Base-by-base conservation (phyloP, 1,140 invertebrate species). In the Panagrolaimus sp. region DNA sequence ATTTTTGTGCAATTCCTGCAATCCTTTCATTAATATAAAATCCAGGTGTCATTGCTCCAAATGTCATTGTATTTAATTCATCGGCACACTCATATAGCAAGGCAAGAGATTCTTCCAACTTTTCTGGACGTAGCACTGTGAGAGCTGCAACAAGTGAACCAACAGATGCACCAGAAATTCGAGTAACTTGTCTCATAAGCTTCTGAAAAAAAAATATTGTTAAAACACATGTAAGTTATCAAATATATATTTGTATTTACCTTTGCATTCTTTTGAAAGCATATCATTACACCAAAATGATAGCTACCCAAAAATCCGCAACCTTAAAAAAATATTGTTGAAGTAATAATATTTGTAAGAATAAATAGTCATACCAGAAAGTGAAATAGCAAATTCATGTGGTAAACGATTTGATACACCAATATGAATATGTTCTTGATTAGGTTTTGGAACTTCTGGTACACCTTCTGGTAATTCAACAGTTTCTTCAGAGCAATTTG, bases 221-320 rank as follows among this genome's bases (percentile, higher is more conserved):
- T 43, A 23, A 44, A 43, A 14, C 2, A 14, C n/a, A 53, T 44
- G 20, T 16, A 4, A 9, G n/a, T 16, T 16, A 0, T 27, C 13
- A 61, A 27, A 61, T 25, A n/a, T n/a, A n/a, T n/a, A 72, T n/a
- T 20, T 11, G 27, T 48, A 61, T 44, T 5, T 47, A 82, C 77
- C 64, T 83, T 78, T 51, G 82, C 78, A 68, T 82, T 69, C 46
- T 67, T 73, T 48, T 77, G 75, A 42, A 79, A 77, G 45, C 77
- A 80, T 13, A 78, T 70, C 51, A 82, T 74, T 2, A 72, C 81
- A 43, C 79, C 79, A 63, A 82, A 79, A 64, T 83, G 81, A 63
- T 81, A 82, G 14, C 70, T 72, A 47, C 78, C 78, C 31, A 38
- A 38, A 38, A 38, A 38, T 38, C 31, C 31, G 7, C 31, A 38